A percentile compares a stretch with the other conserved stretches of the same genome.
Evolutionary conservation across 2,113 vertebrate species (phyloP).

Genomic region (Tonatia bakeri): DNA sequence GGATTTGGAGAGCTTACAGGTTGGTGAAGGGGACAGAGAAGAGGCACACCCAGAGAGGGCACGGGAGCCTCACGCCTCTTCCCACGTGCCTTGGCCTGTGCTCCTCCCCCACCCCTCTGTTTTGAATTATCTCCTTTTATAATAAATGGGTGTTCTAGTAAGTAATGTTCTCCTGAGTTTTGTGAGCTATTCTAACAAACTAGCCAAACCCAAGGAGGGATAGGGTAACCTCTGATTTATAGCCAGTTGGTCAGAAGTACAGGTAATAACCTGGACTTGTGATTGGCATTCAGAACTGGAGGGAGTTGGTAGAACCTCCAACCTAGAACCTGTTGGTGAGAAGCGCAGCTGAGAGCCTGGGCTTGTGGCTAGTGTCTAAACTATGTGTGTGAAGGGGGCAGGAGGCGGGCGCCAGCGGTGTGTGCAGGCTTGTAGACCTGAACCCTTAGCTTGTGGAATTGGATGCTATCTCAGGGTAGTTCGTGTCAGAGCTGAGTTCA

Average conservation of each 20-base stretch:
- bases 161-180: background rate
- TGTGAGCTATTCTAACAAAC: background rate
- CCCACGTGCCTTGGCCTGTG: background rate
- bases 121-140: background rate
- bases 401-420: fast-evolving
- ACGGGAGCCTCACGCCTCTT: background rate
- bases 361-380: background rate
- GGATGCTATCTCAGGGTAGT: background rate
- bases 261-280: background rate
- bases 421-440: background rate
- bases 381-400: background rate
- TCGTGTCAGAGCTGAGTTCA: background rate
- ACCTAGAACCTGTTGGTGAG: background rate
- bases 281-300: background rate
- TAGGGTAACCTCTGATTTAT: background rate
- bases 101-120: background rate
- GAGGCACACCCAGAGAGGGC: background rate
- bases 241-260: background rate
- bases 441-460: background rate
- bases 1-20: background rate
- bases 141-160: background rate
- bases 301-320: background rate
- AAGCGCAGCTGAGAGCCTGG: background rate
- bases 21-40: background rate
- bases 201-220: background rate